phyloP scores from a whole-genome alignment of 1,140 invertebrate species.

The Coenobita brevimanus region DNA sequence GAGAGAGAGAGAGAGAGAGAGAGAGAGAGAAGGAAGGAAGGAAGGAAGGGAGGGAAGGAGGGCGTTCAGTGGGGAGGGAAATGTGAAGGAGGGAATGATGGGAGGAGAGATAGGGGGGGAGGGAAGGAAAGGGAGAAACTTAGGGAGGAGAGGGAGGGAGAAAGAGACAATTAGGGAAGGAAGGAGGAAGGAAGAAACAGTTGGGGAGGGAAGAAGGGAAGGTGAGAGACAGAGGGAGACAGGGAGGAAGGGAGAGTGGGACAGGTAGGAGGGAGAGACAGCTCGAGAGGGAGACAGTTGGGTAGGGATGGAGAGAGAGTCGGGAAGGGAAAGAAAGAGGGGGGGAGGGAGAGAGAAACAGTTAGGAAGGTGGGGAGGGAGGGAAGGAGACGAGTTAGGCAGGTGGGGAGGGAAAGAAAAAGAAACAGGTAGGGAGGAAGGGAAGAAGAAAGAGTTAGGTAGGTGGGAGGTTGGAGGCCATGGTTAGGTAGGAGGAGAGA shows the following conservation, averaged over 20 bases:
- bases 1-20: neutral
- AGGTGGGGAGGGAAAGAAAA: no score
- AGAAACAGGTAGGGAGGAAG: no score
- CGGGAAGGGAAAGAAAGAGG: slow-evolving; percentile 1
- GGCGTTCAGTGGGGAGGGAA: neutral
- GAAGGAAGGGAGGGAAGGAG: neutral
- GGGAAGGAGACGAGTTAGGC: no score
- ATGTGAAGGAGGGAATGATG: neutral
- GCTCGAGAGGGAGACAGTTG: neutral
- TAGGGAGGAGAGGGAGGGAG: neutral
- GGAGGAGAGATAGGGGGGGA: neutral
- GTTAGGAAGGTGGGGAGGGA: no score
- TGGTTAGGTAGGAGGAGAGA: no score
- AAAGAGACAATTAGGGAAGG: neutral
- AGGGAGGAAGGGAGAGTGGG: neutral
- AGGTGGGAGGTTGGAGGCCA: no score
- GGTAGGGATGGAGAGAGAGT: slow-evolving; percentile 17
- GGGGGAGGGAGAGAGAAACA: neutral
- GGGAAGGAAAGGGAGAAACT: neutral
- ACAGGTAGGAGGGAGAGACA: neutral
- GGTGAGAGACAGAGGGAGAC: neutral
- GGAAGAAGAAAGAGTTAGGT: no score
- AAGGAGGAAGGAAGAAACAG: neutral
- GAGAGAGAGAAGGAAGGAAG: neutral
- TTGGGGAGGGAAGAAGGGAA: neutral